Evolutionary conservation across 2,797 vertebrate genomes (phyloP).

Genomic region (Bradypodion ventrale): DNA sequence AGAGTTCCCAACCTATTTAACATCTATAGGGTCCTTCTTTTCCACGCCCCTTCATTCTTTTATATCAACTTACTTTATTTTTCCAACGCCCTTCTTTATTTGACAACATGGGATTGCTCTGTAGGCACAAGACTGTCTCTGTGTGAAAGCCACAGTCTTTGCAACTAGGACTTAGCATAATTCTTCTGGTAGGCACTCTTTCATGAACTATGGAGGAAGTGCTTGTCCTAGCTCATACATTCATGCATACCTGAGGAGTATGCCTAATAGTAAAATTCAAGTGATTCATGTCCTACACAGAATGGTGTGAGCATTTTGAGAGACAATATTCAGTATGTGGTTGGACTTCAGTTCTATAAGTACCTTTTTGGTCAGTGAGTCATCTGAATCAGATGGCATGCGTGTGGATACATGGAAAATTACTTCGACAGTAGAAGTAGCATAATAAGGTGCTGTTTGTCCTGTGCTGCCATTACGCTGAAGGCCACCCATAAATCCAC

Average conservation of each 20-base stretch:
- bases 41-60: too few relatives aligned
- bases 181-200: neutral
- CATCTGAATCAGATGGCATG: conserved; percentile 94
- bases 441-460: conserved; percentile 93
- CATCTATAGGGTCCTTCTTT: too few relatives aligned
- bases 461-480: conserved; percentile 98
- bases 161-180: neutral
- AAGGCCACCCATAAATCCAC: conserved; percentile 98
- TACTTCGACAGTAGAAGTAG: conserved; percentile 96
- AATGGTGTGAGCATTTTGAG: neutral
- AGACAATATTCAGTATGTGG: neutral
- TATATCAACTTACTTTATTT: too few relatives aligned
- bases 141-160: neutral
- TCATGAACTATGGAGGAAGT: neutral
- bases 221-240: neutral
- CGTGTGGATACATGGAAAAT: conserved; percentile 98
- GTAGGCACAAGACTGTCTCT: neutral
- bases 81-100: too few relatives aligned
- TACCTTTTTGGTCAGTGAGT: conserved; percentile 97
- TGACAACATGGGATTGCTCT: too few relatives aligned
- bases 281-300: neutral
- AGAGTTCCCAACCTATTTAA: too few relatives aligned
- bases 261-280: neutral
- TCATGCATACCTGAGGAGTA: neutral
- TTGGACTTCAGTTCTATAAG: neutral